Conservation (phyloP, 2,113 vertebrate genomes). For the Silurus glanis region DNA sequence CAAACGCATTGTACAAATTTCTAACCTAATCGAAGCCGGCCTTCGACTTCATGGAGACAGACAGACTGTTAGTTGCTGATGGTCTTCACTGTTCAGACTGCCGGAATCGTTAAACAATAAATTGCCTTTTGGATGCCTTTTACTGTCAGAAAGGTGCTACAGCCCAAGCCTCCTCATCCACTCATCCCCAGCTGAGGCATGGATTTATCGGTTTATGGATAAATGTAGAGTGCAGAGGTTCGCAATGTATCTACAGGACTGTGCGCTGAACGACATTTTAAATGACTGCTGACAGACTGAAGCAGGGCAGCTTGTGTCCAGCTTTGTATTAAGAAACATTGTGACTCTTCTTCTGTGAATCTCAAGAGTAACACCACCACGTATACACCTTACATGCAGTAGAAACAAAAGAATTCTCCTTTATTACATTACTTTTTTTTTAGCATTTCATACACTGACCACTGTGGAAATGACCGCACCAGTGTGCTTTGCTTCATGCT, state of each 20-base stretch:
- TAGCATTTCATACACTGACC: neutral
- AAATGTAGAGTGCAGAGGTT: neutral
- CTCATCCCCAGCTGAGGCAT: neutral
- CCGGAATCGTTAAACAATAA: neutral
- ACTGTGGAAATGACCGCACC: neutral
- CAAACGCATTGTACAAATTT: neutral
- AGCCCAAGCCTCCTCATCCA: neutral
- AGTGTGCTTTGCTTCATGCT: neutral
- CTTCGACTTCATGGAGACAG: neutral
- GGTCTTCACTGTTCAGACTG: neutral
- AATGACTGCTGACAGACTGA: neutral
- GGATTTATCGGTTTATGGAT: neutral
- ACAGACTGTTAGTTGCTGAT: neutral
- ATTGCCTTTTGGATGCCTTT: constrained; percentile 1
- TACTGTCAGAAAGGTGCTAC: neutral
- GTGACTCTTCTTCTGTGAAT: neutral
- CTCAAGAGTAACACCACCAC: neutral
- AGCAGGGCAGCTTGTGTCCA: neutral
- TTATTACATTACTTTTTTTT: neutral
- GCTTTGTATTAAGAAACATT: neutral
- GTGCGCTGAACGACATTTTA: neutral
- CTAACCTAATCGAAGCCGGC: neutral
- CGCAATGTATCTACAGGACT: neutral
- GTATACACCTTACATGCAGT: neutral
- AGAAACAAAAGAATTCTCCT: neutral